These are phyloP conservation scores for Loris lydekkerianus DNA, from an alignment of 2,797 vertebrate genomes.

Conservation along the genomic window DNA sequence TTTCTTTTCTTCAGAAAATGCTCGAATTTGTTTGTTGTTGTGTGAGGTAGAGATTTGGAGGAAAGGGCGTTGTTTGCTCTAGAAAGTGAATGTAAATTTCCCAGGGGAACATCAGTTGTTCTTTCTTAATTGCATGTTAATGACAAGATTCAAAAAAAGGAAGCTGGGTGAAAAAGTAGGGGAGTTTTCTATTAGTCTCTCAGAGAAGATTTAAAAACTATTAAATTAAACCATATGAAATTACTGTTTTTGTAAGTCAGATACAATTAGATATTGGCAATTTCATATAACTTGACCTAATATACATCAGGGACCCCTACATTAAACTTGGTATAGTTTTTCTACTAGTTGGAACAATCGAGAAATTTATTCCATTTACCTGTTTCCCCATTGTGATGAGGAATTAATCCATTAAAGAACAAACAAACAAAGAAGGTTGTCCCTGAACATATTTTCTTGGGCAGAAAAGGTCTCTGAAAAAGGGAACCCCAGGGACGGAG, in stretches of 20 bases:
- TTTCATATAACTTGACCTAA: background rate
- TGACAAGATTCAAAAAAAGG: background rate
- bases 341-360: background rate
- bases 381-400: background rate
- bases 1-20: background rate
- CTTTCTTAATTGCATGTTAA: conserved; percentile 20
- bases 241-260: background rate
- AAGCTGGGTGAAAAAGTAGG: background rate
- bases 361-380: background rate
- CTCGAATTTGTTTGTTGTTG: background rate
- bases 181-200: background rate
- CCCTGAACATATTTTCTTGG: background rate
- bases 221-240: conserved; percentile 5
- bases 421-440: background rate
- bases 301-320: background rate
- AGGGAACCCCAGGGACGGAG: background rate
- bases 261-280: background rate
- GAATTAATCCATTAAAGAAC: background rate
- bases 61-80: background rate
- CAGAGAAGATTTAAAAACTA: background rate
- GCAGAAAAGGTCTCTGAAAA: background rate
- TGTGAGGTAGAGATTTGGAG: background rate
- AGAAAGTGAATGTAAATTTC: conserved; percentile 5
- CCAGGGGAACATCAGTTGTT: background rate
- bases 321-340: background rate